Conservation (phyloP, 2,888 invertebrate genomes). For the Limenitis camilla region DNA sequence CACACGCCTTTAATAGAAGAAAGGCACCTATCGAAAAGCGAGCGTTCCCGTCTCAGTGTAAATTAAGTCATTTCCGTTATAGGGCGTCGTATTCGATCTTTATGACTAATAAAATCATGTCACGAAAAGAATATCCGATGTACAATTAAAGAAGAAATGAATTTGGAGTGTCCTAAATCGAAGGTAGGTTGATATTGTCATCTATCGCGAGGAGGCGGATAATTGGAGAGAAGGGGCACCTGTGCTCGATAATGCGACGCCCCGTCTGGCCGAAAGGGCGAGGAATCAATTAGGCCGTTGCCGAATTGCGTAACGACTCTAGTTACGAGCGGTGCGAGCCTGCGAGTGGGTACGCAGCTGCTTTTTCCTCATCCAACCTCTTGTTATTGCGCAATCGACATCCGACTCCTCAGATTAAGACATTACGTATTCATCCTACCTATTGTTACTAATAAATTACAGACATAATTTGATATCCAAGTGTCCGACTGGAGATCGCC, state of each 20-base stretch:
- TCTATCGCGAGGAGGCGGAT: constrained; percentile 60
- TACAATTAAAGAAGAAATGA: constrained; percentile 62
- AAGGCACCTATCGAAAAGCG: constrained; percentile 37
- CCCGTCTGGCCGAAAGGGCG: constrained; percentile 69
- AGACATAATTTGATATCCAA: not conserved
- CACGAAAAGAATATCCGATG: constrained; percentile 63
- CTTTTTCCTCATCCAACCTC: constrained; percentile 69
- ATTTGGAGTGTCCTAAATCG: constrained; percentile 48
- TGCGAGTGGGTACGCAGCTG: constrained; percentile 65
- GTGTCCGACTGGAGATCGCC: too few relatives aligned
- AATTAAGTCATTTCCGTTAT: constrained; percentile 63
- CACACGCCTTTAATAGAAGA: constrained; percentile 50
- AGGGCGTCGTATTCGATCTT: constrained; percentile 48
- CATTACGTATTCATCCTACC: constrained; percentile 60
- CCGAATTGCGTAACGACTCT: constrained; percentile 70
- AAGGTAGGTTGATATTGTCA: constrained; percentile 55
- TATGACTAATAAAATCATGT: constrained; percentile 62
- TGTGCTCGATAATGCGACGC: constrained; percentile 70
- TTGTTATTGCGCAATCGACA: constrained; percentile 68
- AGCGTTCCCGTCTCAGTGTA: constrained; percentile 44
- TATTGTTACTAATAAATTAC: constrained; percentile 38
- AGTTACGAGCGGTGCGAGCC: constrained; percentile 70
- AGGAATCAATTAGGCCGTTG: constrained; percentile 72
- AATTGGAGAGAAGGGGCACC: constrained; percentile 60
- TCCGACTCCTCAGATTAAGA: constrained; percentile 63